phyloP scores from a whole-genome alignment of 2,113 vertebrate species.

The Corynorhinus townsendii region DNA sequence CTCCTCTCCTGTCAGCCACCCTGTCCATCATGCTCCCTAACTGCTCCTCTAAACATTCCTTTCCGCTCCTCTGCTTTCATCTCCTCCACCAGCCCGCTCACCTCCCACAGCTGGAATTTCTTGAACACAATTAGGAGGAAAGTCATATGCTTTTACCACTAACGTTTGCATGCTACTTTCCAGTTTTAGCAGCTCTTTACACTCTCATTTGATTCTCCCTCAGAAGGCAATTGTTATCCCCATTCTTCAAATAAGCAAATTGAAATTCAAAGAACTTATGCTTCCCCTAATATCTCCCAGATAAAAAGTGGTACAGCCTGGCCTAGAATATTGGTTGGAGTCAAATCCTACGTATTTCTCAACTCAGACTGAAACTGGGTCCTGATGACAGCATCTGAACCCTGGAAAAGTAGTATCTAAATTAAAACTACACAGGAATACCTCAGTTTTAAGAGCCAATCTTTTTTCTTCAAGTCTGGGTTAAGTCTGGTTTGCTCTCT shows the following conservation, averaged over 20 bases:
- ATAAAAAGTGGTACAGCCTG: neutral
- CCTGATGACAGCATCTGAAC: neutral
- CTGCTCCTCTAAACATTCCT: neutral
- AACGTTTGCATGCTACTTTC: neutral
- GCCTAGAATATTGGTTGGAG: neutral
- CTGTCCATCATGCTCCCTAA: neutral
- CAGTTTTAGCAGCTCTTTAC: neutral
- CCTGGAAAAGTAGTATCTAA: neutral
- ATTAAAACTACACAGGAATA: neutral
- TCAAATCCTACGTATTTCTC: neutral
- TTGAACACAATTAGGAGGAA: neutral
- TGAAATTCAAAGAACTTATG: neutral
- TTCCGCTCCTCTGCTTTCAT: neutral
- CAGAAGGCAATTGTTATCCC: neutral
- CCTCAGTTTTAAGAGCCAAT: neutral
- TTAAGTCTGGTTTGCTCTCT: neutral
- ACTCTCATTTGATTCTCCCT: neutral
- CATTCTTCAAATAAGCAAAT: neutral
- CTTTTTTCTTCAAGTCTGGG: neutral
- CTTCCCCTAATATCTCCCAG: neutral
- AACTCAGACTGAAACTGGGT: neutral
- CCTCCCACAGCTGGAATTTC: neutral
- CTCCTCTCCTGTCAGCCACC: neutral
- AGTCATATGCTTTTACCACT: neutral
- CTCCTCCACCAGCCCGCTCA: neutral